A percentile compares a stretch with the other conserved stretches of the same genome.
phyloP scores from a whole-genome alignment of 1,140 invertebrate species.

The Stegodyphus dumicola region DNA sequence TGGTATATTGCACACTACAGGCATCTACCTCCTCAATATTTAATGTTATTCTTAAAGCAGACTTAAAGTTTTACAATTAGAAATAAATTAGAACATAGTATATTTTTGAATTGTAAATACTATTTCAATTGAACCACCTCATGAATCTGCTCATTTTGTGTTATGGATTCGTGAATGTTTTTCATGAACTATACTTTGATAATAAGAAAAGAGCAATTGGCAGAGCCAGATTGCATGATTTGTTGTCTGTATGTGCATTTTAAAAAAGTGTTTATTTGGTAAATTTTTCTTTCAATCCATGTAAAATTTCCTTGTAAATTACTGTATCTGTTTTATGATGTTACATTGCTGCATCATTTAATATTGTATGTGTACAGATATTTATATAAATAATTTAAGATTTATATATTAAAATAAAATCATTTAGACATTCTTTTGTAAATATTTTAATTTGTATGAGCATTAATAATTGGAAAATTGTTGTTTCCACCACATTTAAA shows the following conservation, averaged over 20 bases:
- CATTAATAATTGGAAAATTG: too few species aligned
- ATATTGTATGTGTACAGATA: too few species aligned
- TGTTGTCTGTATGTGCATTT: background rate
- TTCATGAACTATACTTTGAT: background rate
- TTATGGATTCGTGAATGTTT: slow-evolving; percentile 27
- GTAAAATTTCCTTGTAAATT: background rate
- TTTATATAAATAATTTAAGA: too few species aligned
- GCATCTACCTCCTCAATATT: slow-evolving; percentile 55
- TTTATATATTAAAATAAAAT: too few species aligned
- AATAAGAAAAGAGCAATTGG: background rate
- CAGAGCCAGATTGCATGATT: background rate
- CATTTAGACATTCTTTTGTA: too few species aligned
- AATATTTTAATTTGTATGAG: too few species aligned
- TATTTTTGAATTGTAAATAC: slow-evolving; percentile 61
- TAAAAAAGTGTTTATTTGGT: slow-evolving; percentile 21
- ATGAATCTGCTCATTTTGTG: slow-evolving; percentile 42
- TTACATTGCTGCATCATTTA: too few species aligned
- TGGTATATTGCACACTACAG: slow-evolving; percentile 57
- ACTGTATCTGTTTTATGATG: too few species aligned
- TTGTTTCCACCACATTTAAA: too few species aligned
- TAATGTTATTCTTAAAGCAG: slow-evolving; percentile 54
- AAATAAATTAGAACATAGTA: slow-evolving; percentile 58
- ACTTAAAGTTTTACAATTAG: slow-evolving; percentile 37
- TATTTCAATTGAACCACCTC: slow-evolving; percentile 39
- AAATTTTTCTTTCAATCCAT: slow-evolving; percentile 7